Base-by-base conservation (phyloP, 2,113 vertebrate genomes). In the Brienomyrus brachyistius region DNA sequence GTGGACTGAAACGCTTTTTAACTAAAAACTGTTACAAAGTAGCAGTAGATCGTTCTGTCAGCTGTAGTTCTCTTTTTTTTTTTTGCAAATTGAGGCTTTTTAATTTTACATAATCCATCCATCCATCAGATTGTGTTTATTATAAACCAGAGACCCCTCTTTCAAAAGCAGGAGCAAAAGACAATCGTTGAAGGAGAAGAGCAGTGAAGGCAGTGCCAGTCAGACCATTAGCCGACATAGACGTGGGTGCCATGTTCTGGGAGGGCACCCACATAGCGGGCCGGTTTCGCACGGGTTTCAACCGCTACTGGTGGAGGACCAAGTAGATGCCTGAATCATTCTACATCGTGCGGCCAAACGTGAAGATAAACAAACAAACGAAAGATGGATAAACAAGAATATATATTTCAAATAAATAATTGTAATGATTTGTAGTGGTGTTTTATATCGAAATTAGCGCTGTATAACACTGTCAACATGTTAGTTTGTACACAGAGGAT, bases 401-500 rank as follows among this genome's bases (percentile, higher is more conserved):
- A 89, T 82, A 89, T 83, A 89, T 54, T 89, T 47, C 15, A 62
- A 84, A 84, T 45, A 5, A 62, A 62, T 40, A 54, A 89, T 23
- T 31, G 45, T n/a, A 83, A 89, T 21, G 27, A 84, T 85, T 89
- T 89, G 80, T 89, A 84, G n/a, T 89, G 52, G 52, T 84, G 52
- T 89, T 89, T 89, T 89, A 84, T 89, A 89, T 62, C 23, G 85
- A 47, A 89, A 31, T n/a, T 56, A 82, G 35, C 52, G 48, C 31
- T 84, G 51, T 84, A 23, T 89, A 80, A 9, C 15, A 84, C 43
- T 62, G 80, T 11, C 80, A 54, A 50, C 47, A 35, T 50, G 4
- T 51, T 85, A 85, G 54, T 62, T 62, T 89, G 80, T 89, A 85
- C 27, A n/a, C 17, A 52, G 31, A 45, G 47, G 31, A 89, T 89